A percentile compares a stretch with the other conserved stretches of the same genome.
Evolutionary conservation across 35 echinoderm and acorn worm genomes (phyloP).

Genomic region (Lytechinus pictus): DNA sequence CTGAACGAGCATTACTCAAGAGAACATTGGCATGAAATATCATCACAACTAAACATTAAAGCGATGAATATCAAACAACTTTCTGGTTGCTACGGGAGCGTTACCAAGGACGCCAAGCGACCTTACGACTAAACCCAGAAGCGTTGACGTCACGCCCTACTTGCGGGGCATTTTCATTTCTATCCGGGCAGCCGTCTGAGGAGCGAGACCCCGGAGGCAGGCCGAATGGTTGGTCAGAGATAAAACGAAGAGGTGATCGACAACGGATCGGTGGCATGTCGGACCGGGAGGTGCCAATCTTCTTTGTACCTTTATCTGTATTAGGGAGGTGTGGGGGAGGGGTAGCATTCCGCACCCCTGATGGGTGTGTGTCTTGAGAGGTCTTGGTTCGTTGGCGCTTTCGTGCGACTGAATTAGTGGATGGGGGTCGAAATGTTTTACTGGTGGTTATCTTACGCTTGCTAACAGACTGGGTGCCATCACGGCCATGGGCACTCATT

Average conservation of each 20-base stretch:
- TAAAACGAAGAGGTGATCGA: neutral
- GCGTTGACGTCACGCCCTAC: neutral
- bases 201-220: neutral
- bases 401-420: neutral
- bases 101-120: constrained; percentile 6
- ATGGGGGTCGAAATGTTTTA: neutral
- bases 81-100: neutral
- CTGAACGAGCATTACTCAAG: neutral
- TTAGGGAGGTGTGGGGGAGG: neutral
- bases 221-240: neutral
- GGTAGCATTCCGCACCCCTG: neutral
- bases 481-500: neutral
- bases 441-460: neutral
- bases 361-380: neutral
- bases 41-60: neutral
- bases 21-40: neutral
- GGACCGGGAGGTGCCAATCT: neutral
- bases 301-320: neutral
- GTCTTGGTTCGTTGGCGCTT: neutral
- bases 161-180: neutral
- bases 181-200: neutral
- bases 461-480: neutral
- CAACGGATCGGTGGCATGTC: neutral
- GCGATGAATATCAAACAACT: neutral
- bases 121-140: neutral